Evolutionary conservation across 2,888 invertebrate genomes (phyloP), one percentile per base, ranked within the genome.

Genomic region (Thalpophila matura): DNA sequence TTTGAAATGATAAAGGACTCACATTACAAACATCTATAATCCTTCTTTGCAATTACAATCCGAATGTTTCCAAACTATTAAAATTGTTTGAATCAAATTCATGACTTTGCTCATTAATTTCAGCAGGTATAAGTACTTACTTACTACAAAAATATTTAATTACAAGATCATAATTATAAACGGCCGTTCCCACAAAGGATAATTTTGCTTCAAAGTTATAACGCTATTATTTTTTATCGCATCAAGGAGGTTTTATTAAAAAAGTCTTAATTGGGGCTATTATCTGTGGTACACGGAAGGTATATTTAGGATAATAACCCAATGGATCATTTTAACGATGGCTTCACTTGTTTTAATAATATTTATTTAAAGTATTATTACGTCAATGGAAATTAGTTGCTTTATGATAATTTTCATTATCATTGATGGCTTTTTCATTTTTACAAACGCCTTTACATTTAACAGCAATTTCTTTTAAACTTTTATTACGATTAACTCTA

Each of bases 191-290:
- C 59, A 73, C 59, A 40, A 56, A 56, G 31, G 18, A 55, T 54
- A 58, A 58, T 58, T 65, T 26, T 33, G 18, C 43, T 50, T 46
- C 31, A 56, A 49, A 66, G 53, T 67, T 59, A 59, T 69, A 27
- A 55, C n/a, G 37, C 40, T 56, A 50, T 69, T 72, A 56, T 56
- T 6, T 67, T 67, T 59, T 66, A 55, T 55, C 37, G 42, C 29
- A 42, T 43, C 54, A 50, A 40, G 67, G 54, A 55, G 67, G 67
- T 22, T 73, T 55, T 37, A 51, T 55, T 47, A 51, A 66, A 69
- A 65, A 51, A 38, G 26, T 43, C 33, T 43, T 71, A 51, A 70
- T 73, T 40, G 35, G 29, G 20, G 37, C 46, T 33, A 72, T 65
- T 72, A 69, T 59, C 18, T 53, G 51, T 54, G 14, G 38, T 47